Conservation (phyloP, 2,888 invertebrate genomes). For the Entomobrya multifasciata region DNA sequence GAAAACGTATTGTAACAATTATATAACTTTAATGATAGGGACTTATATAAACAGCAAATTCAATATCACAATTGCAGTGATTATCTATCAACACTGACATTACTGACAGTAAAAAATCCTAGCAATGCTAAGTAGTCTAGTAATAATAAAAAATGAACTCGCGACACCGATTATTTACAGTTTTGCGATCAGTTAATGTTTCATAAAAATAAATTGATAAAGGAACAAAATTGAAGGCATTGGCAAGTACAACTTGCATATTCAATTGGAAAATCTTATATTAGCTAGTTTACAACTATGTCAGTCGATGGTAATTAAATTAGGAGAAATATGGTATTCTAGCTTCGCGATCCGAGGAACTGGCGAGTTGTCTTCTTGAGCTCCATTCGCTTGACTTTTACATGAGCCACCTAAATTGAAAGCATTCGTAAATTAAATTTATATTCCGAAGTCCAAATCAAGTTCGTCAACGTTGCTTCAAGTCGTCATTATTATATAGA, state of each 20-base stretch:
- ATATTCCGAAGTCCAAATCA: neutral
- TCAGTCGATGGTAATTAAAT: constrained; percentile 50
- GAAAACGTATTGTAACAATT: neutral
- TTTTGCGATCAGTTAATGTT: constrained; percentile 27
- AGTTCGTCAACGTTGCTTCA: neutral
- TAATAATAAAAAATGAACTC: constrained; percentile 4
- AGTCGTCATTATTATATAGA: neutral
- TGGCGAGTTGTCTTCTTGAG: constrained; percentile 15
- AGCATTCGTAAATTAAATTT: neutral
- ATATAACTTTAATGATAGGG: neutral
- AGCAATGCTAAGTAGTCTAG: neutral
- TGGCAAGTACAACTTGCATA: constrained; percentile 1
- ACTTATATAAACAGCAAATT: neutral
- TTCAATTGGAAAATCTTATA: neutral
- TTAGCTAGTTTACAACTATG: neutral
- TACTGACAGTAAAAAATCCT: constrained; percentile 5
- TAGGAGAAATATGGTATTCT: constrained; percentile 24
- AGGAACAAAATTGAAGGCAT: neutral
- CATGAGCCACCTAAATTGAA: neutral
- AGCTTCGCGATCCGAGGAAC: constrained; percentile 5
- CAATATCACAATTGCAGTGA: constrained; percentile 28
- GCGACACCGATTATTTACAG: constrained; percentile 17
- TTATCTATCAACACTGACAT: neutral
- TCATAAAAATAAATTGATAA: constrained; percentile 25
- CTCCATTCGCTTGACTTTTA: constrained; percentile 28